Conservation (phyloP, 2,888 invertebrate species). For the Polydrusus tereticollis region DNA sequence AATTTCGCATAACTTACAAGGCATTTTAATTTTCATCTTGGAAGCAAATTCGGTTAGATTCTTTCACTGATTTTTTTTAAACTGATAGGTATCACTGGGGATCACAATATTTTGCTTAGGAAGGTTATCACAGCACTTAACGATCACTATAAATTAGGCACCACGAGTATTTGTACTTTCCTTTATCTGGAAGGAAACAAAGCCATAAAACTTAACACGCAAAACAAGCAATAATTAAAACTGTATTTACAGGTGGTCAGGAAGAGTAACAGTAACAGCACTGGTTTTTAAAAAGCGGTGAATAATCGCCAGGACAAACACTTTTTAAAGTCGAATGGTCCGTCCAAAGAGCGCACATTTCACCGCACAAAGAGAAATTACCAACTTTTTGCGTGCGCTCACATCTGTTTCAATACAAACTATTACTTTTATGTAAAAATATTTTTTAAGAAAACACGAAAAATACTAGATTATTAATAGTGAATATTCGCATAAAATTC, state of each 20-base stretch:
- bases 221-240: background rate
- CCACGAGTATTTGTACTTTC: slow-evolving; percentile 2
- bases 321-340: slow-evolving; percentile 15
- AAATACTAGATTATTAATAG: background rate
- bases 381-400: slow-evolving; percentile 28
- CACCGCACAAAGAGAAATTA: slow-evolving; percentile 32
- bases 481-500: slow-evolving; percentile 31
- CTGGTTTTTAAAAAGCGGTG: slow-evolving; percentile 36
- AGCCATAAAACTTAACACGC: slow-evolving; percentile 22
- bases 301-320: slow-evolving; percentile 9
- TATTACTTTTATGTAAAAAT: slow-evolving; percentile 16
- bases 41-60: background rate
- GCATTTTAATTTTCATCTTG: slow-evolving; percentile 63
- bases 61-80: slow-evolving; percentile 6
- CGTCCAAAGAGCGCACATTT: slow-evolving; percentile 29
- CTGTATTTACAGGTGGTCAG: slow-evolving; percentile 48
- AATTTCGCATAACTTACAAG: slow-evolving; percentile 65
- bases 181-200: slow-evolving; percentile 8
- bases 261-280: slow-evolving; percentile 50
- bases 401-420: slow-evolving; percentile 34
- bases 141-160: slow-evolving; percentile 26
- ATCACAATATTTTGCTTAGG: slow-evolving; percentile 54
- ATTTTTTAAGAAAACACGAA: slow-evolving; percentile 39
- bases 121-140: slow-evolving; percentile 57
- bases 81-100: slow-evolving; percentile 51